Percentiles rank a stretch among this genome's conserved stretches.
These are phyloP conservation scores for Sesamia nonagrioides DNA, from an alignment of 1,140 invertebrate species.

Conservation along the genomic window DNA sequence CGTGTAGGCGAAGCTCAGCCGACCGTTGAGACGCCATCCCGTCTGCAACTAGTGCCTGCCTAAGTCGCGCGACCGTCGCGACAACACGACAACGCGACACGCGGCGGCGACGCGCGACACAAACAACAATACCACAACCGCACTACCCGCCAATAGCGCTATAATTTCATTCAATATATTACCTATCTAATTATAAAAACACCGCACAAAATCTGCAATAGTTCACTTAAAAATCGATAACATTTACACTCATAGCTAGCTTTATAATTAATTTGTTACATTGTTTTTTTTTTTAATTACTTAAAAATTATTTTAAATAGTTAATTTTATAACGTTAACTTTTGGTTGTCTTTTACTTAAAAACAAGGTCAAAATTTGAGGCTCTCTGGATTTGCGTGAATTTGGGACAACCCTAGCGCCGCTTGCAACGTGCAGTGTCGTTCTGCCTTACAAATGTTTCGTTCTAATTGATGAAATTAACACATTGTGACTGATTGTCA, in stretches of 20 bases:
- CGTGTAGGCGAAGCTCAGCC: conserved; percentile 66
- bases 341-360: conserved; percentile 87
- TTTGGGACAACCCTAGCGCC: conserved; percentile 74
- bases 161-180: conserved; percentile 87
- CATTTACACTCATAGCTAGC: conserved; percentile 87
- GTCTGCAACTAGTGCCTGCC: conserved; percentile 55
- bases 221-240: conserved; percentile 86
- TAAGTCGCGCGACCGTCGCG: conserved; percentile 23
- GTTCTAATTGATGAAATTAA: conserved; percentile 1
- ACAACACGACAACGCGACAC: background rate
- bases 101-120: conserved; percentile 1
- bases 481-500: background rate
- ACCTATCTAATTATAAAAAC: conserved; percentile 88
- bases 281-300: conserved; percentile 83
- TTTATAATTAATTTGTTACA: conserved; percentile 87
- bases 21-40: conserved; percentile 48
- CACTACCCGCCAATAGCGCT: conserved; percentile 72
- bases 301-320: conserved; percentile 85
- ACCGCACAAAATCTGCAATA: conserved; percentile 86
- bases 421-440: conserved; percentile 59
- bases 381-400: conserved; percentile 74
- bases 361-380: conserved; percentile 83
- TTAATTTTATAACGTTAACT: conserved; percentile 87
- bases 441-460: conserved; percentile 23
- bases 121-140: conserved; percentile 66